A percentile compares a stretch with the other conserved stretches of the same genome.
Conservation (phyloP, 2,113 vertebrate species). For the Thalassoma bifasciatum region DNA sequence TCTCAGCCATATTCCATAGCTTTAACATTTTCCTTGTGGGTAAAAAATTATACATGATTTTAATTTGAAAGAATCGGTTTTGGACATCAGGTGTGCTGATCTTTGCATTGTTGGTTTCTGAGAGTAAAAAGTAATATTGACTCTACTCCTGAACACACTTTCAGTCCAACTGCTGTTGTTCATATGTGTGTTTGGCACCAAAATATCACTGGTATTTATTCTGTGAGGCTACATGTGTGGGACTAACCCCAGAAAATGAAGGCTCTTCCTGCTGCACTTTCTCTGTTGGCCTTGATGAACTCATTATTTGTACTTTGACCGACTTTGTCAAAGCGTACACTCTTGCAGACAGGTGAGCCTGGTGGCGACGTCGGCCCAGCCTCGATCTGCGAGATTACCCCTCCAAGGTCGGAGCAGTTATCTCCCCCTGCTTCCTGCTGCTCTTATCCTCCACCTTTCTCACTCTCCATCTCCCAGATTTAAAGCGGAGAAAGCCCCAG, state of each 20-base stretch:
- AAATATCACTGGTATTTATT: no score
- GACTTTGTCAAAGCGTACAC: neutral
- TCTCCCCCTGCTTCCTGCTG: conserved; percentile 27
- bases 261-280: neutral
- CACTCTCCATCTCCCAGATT: conserved; percentile 12
- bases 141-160: no score
- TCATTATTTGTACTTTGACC: neutral
- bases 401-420: conserved; percentile 58
- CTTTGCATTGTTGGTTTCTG: no score
- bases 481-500: conserved; percentile 9
- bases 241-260: neutral
- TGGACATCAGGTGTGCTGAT: no score
- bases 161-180: no score
- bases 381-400: conserved; percentile 35
- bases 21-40: no score
- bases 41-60: no score
- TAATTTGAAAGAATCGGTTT: no score
- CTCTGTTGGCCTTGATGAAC: neutral
- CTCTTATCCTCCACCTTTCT: conserved; percentile 25
- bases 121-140: no score
- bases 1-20: no score
- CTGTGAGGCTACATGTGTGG: neutral
- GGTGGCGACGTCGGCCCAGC: neutral
- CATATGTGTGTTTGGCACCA: no score
- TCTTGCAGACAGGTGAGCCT: neutral